These are phyloP conservation scores for Drosophila arawakana DNA, from an alignment of 1,140 invertebrate species.

Conservation along the genomic window DNA sequence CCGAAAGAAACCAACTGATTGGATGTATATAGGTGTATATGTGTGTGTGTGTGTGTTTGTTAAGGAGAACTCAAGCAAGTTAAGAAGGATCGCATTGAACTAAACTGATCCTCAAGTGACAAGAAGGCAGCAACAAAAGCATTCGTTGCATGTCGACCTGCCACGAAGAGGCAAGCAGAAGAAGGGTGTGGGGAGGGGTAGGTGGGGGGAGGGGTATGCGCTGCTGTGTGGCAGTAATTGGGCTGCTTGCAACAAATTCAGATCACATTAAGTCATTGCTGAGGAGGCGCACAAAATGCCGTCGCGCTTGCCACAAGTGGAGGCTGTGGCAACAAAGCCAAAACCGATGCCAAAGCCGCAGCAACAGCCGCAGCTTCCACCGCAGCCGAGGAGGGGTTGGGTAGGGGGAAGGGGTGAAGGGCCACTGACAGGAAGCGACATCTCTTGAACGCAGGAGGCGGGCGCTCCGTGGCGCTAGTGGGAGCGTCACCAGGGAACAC, in stretches of 20 bases:
- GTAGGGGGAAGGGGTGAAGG: background rate
- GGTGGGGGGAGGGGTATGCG: background rate
- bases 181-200: too few species aligned
- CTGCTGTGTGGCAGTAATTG: constrained; percentile 67
- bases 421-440: constrained; percentile 11
- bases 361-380: constrained; percentile 23
- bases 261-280: constrained; percentile 78
- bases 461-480: constrained; percentile 18
- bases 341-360: constrained; percentile 8
- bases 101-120: constrained; percentile 18
- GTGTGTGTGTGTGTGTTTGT: background rate
- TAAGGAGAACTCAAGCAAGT: constrained; percentile 3
- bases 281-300: constrained; percentile 67
- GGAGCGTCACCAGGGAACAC: constrained; percentile 17
- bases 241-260: constrained; percentile 77
- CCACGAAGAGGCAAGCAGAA: background rate
- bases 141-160: constrained; percentile 9
- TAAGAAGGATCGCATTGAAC: constrained; percentile 12
- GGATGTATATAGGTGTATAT: background rate
- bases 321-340: background rate
- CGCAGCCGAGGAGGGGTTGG: background rate
- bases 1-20: background rate
- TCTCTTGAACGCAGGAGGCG: constrained; percentile 21
- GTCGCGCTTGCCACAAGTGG: constrained; percentile 63
- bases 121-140: constrained; percentile 3